A percentile compares a stretch with the other conserved stretches of the same genome.
Evolutionary conservation across 2,113 vertebrate species (phyloP).

Genomic region (Austrofundulus limnaeus): DNA sequence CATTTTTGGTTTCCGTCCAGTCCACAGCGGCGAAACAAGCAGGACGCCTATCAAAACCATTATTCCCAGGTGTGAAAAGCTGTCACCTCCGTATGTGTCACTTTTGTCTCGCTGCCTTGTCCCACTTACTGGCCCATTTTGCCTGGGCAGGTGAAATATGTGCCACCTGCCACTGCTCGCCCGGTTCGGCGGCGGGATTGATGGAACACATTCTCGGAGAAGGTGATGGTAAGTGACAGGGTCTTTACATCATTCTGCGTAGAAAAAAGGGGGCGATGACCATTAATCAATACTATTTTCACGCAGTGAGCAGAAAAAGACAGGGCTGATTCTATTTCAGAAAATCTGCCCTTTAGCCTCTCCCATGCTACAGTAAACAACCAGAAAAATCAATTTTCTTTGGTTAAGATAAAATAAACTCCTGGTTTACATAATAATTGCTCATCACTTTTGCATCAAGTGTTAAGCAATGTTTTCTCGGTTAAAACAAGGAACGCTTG

Average conservation of each 20-base stretch:
- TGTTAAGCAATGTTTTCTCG: no score
- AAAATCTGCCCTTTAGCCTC: conserved; percentile 52
- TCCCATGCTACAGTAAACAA: conserved; percentile 57
- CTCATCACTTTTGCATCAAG: neutral
- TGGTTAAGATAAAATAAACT: neutral
- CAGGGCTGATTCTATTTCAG: conserved; percentile 60
- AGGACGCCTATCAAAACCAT: conserved; percentile 92
- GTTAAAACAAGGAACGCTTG: conserved; percentile 16
- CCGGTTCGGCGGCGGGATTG: conserved; percentile 79
- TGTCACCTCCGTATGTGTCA: conserved; percentile 92
- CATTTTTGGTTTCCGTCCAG: conserved; percentile 62
- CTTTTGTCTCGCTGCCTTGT: conserved; percentile 67
- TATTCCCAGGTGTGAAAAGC: conserved; percentile 98
- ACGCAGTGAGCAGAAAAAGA: conserved; percentile 46
- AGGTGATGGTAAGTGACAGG: conserved; percentile 70
- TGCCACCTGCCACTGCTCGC: conserved; percentile 86
- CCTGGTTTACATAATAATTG: neutral
- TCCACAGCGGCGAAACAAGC: conserved; percentile 72
- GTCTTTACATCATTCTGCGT: conserved; percentile 74
- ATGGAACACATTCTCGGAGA: conserved; percentile 64
- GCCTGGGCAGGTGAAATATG: conserved; percentile 90
- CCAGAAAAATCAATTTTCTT: conserved; percentile 37
- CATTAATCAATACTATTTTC: conserved; percentile 75
- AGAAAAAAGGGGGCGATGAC: conserved; percentile 63
- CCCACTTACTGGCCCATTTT: conserved; percentile 84